phyloP scores from a whole-genome alignment of 2,113 vertebrate genomes.

The human region DNA sequence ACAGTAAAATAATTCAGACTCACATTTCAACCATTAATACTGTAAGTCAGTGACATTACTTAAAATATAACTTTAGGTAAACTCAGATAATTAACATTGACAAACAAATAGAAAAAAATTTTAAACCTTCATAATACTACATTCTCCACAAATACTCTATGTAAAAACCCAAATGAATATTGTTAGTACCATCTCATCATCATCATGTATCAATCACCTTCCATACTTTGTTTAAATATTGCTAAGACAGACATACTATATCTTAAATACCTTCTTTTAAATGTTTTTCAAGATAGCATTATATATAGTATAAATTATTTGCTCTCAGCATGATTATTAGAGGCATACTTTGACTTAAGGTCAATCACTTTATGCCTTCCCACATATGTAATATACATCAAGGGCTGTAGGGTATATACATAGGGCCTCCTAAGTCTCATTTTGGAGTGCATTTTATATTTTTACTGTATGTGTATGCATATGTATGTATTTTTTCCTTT shows the following conservation, averaged over 20 bases:
- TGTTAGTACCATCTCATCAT: background rate
- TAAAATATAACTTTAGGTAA: background rate
- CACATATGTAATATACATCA: background rate
- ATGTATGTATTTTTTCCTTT: background rate
- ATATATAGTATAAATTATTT: background rate
- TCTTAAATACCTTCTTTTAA: background rate
- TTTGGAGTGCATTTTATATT: background rate
- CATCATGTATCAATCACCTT: background rate
- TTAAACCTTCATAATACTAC: background rate
- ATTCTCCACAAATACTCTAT: background rate
- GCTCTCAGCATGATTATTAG: background rate
- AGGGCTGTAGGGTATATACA: background rate
- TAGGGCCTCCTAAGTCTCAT: background rate
- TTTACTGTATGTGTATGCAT: background rate
- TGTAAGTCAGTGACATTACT: background rate
- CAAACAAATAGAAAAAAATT: background rate
- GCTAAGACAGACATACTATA: background rate
- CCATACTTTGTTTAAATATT: background rate
- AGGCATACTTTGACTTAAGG: background rate
- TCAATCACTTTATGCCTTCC: background rate
- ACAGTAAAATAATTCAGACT: background rate
- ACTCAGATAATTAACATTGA: background rate
- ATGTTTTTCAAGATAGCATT: background rate
- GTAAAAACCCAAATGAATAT: background rate
- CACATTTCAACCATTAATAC: background rate